Conservation (phyloP, 2,113 vertebrate genomes). For the Conger conger region DNA sequence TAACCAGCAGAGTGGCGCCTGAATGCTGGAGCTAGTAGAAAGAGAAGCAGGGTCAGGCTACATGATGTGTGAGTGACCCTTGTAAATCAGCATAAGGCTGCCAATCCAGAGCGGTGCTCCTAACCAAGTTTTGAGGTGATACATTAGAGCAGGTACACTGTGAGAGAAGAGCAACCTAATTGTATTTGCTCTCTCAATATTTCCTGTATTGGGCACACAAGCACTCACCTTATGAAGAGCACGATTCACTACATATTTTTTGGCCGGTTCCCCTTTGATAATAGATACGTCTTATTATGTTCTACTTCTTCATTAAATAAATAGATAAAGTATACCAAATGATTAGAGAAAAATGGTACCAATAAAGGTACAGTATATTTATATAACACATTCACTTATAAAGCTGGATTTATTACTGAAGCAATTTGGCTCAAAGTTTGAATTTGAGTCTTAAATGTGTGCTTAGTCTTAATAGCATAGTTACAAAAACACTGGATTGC, state of each 20-base stretch:
- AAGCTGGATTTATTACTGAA: background rate
- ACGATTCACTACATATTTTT: too few species aligned
- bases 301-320: too few species aligned
- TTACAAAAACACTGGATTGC: background rate
- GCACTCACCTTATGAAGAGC: background rate
- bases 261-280: too few species aligned
- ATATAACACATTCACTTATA: background rate
- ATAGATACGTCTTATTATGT: too few species aligned
- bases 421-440: background rate
- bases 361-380: background rate
- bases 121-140: background rate
- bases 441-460: background rate
- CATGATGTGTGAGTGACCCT: background rate
- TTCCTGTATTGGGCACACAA: background rate
- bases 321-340: too few species aligned
- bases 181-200: background rate
- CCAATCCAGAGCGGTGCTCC: background rate
- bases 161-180: background rate
- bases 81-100: background rate
- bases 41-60: background rate
- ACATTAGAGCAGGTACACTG: background rate
- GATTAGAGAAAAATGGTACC: background rate
- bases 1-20: background rate
- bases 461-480: background rate
- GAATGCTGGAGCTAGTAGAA: background rate